Evolutionary conservation across 2,888 invertebrate species (phyloP).

Genomic region (Osedax frankpressi): DNA sequence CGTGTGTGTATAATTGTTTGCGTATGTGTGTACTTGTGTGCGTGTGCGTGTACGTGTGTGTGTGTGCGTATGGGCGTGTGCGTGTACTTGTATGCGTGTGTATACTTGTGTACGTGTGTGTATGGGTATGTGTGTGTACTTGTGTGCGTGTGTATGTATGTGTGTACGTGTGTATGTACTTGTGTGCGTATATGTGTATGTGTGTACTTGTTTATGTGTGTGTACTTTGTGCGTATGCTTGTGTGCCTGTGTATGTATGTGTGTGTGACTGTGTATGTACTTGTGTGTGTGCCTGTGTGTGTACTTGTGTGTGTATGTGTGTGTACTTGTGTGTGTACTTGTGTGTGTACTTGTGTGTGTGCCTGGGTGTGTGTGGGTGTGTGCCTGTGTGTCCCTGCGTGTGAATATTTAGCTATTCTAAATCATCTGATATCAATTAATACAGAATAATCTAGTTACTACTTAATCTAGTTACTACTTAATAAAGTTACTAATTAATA

Average conservation of each 20-base stretch:
- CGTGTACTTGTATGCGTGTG: too few species aligned
- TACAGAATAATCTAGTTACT: too few species aligned
- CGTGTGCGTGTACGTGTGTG: neutral
- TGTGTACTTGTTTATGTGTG: neutral
- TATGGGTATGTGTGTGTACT: neutral
- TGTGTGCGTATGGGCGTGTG: too few species aligned
- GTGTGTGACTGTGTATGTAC: constrained; percentile 3
- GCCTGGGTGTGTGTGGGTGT: neutral
- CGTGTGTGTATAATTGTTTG: neutral
- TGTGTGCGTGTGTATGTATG: neutral
- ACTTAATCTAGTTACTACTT: too few species aligned
- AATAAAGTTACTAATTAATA: too few species aligned
- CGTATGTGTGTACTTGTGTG: neutral
- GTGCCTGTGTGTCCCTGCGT: neutral
- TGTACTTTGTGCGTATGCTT: neutral
- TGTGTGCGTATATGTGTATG: neutral
- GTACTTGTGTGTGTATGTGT: constrained; percentile 13
- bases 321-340: neutral
- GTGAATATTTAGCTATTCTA: too few species aligned
- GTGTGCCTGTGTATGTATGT: neutral
- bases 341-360: neutral
- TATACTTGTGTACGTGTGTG: too few species aligned
- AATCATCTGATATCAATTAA: too few species aligned
- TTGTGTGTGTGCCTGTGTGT: constrained; percentile 2
- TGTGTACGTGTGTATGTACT: neutral